Conservation (phyloP, 1,140 invertebrate genomes). For the Psix sp. region DNA sequence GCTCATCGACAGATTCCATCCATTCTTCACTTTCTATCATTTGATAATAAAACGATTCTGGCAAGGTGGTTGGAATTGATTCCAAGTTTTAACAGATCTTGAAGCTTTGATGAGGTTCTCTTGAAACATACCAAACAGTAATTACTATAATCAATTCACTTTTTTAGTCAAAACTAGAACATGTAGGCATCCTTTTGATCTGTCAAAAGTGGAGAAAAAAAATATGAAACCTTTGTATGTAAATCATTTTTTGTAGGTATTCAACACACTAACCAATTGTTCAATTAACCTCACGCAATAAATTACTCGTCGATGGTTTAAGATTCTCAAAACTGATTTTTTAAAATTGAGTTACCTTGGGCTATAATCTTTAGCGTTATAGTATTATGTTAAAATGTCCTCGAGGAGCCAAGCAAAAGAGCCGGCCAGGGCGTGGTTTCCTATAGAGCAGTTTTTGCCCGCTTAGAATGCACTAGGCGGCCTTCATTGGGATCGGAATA, state of each 20-base stretch:
- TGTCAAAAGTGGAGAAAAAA: conserved; percentile 2
- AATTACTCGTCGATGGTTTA: conserved; percentile 39
- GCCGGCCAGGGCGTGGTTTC: conserved; percentile 74
- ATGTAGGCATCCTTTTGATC: conserved; percentile 28
- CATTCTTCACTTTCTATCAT: conserved; percentile 15
- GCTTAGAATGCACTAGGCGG: conserved; percentile 73
- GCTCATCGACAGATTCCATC: conserved; percentile 32
- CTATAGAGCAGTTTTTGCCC: conserved; percentile 72
- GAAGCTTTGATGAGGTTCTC: not conserved
- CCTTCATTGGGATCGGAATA: conserved; percentile 75
- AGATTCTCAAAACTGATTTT: conserved; percentile 52
- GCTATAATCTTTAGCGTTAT: conserved; percentile 51
- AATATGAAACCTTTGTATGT: conserved; percentile 42
- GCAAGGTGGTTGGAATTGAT: conserved; percentile 1
- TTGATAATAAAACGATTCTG: conserved; percentile 23
- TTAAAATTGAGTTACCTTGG: conserved; percentile 52
- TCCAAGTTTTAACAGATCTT: conserved; percentile 9
- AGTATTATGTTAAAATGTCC: conserved; percentile 66
- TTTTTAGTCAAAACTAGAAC: conserved; percentile 20
- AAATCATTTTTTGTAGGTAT: conserved; percentile 43
- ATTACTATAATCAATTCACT: conserved; percentile 31
- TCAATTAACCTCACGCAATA: conserved; percentile 52
- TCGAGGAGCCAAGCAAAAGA: conserved; percentile 69
- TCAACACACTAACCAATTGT: conserved; percentile 54
- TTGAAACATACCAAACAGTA: conserved; percentile 10